Evolutionary conservation across 2,888 invertebrate species (phyloP).

Genomic region (Steinernema scapterisci): DNA sequence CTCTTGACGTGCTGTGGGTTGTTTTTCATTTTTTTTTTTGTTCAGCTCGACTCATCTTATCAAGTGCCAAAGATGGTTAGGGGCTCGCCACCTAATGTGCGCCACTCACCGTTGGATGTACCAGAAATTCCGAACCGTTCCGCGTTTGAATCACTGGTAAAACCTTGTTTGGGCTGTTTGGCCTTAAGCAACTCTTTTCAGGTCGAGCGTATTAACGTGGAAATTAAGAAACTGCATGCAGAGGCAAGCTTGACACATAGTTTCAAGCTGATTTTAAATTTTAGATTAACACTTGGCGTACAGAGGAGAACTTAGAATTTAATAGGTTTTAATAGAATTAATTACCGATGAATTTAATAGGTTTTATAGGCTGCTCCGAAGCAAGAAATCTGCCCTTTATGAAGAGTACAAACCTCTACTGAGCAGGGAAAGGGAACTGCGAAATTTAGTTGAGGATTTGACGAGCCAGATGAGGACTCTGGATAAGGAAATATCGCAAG

Average conservation of each 20-base stretch:
- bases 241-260: conserved; percentile 37
- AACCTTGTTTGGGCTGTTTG: too few relatives aligned
- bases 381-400: background rate
- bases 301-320: background rate
- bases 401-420: background rate
- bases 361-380: background rate
- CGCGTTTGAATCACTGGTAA: conserved; percentile 40
- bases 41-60: too few relatives aligned
- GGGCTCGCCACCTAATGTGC: conserved; percentile 37
- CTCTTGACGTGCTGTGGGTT: too few relatives aligned
- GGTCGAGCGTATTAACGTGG: conserved; percentile 39
- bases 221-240: conserved; percentile 36
- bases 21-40: too few relatives aligned
- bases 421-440: background rate
- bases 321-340: too few relatives aligned
- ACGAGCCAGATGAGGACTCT: background rate
- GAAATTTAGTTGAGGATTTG: background rate
- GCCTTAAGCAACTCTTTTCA: background rate
- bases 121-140: conserved; percentile 44
- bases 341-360: too few relatives aligned
- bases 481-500: background rate
- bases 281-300: background rate
- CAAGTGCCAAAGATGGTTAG: conserved; percentile 35
- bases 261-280: background rate
- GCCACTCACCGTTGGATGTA: conserved; percentile 40